Evolutionary conservation across 2,797 vertebrate genomes (phyloP), one percentile per base, ranked within the genome.

Genomic region (Acipenser ruthenus): DNA sequence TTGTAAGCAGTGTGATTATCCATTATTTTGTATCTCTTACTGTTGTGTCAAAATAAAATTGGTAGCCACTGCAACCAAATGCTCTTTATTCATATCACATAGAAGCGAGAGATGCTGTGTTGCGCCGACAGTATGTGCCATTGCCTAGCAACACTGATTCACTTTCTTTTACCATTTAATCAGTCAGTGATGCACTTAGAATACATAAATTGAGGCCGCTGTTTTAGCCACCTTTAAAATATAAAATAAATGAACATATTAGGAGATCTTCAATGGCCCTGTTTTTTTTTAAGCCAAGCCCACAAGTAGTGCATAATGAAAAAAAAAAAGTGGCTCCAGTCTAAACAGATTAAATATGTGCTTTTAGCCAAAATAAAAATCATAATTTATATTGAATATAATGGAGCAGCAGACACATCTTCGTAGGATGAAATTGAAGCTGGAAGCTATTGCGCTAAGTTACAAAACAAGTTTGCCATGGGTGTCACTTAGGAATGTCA

Each of bases 1-100:
- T 37, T 58, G 9, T 10, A 58, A 58, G 55, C 55, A 6, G 23
- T 37, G 23, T 37, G 23, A 37, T 58, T 13, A 58, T 58, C 55
- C 55, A 58, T 58, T 7, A 58, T 58, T 10, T 37, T n/a, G 13
- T 58, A n/a, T 58, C 55, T 58, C 9, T 58, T 10, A 13, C 55
- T 58, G 9, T 62, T 23, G 18, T 62, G 60, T 62, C 60, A 37
- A 62, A 62, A 62, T 62, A 48, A 62, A 62, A 37, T 62, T 23
- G 15, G 60, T 62, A 15, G 60, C 60, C 60, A 23, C 18, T 62
- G 60, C 18, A 62, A 12, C 60, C 60, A 9, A 10, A 8, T 7
- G 60, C 60, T 62, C 47, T 37, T 23, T 37, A 62, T 62, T 62
- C 60, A 23, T 12, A 37, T 62, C 60, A 62, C 60, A 62, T 62